These are phyloP conservation scores for Myzus persicae DNA, from an alignment of 1,140 invertebrate genomes.

Conservation along the genomic window DNA sequence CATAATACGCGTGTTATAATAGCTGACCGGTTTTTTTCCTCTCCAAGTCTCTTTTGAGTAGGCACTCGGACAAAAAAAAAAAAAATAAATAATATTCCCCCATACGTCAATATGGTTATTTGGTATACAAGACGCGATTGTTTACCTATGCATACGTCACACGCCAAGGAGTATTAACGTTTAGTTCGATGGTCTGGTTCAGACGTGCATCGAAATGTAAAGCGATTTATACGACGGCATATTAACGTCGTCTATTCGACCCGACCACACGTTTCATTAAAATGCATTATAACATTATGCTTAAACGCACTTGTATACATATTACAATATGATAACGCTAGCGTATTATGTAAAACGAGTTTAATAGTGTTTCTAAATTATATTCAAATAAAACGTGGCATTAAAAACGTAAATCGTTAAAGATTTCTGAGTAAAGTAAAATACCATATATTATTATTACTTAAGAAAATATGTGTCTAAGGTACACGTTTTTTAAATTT, in stretches of 20 bases:
- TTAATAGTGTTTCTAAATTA: not conserved
- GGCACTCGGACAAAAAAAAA: not conserved
- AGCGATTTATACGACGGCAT: not conserved
- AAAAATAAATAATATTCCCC: not conserved
- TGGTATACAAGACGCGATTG: not conserved
- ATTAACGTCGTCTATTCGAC: not conserved
- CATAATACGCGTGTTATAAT: not conserved
- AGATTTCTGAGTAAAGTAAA: not conserved
- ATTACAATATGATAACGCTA: not conserved
- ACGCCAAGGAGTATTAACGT: not conserved
- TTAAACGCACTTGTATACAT: not conserved
- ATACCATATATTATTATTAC: not conserved
- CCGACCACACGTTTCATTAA: not conserved
- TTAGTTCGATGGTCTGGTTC: not conserved
- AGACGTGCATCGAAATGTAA: not conserved
- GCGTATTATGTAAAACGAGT: not conserved
- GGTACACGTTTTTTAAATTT: not conserved
- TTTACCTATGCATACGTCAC: not conserved
- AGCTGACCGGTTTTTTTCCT: not conserved
- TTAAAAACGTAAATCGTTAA: not conserved
- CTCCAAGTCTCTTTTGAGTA: not conserved
- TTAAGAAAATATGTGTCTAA: not conserved
- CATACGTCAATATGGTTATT: not conserved
- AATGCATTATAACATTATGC: not conserved
- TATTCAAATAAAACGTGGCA: not conserved